Evolutionary conservation across 2,113 vertebrate species (phyloP), one percentile per base, ranked within the genome.

Genomic region (Patagioenas fasciata): DNA sequence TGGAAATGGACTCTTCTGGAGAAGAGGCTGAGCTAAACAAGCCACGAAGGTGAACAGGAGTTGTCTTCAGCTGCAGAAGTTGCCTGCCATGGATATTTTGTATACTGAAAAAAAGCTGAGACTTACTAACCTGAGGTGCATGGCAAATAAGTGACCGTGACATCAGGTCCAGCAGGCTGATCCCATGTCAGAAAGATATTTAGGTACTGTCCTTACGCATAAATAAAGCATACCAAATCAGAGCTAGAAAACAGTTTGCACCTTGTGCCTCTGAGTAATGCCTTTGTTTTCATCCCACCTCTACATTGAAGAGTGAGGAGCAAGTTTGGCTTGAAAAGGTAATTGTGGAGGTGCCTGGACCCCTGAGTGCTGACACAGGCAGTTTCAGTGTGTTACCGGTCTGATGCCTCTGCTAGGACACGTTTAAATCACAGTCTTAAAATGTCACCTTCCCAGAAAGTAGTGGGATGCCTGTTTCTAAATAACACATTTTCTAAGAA

Each of bases 361-460:
- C 9, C 20, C 48, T 3, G 42, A 67, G 23, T 28, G 71, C 51
- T 51, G n/a, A 6, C 42, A 17, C 0, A 1, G 38, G 38, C 36
- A 5, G 13, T 40, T 36, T 34, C 42, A 17, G 40, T 6, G 7
- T 20, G 18, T 29, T 70, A 13, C 44, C 12, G 7, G 44, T 70
- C 14, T 31, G 28, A 5, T 56, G 4, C 2, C 4, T 44, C 66
- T 67, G 32, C 51, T 28, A 8, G 29, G 51, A 11, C 10, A 0
- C 3, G 17, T 31, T 60, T 25, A 38, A 58, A 44, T 31, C 28
- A 3, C 57, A 17, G 7, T 2, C 20, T 24, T 26, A 31, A 47
- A 66, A 11, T 44, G 36, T 70, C 17, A 3, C 0, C 0, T 11
- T 58, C 53, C 42, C 0, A 0, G 51, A 2, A 28, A 19, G 12